These are phyloP conservation scores for Monopis laevigella DNA, from an alignment of 2,888 invertebrate species.

Conservation along the genomic window DNA sequence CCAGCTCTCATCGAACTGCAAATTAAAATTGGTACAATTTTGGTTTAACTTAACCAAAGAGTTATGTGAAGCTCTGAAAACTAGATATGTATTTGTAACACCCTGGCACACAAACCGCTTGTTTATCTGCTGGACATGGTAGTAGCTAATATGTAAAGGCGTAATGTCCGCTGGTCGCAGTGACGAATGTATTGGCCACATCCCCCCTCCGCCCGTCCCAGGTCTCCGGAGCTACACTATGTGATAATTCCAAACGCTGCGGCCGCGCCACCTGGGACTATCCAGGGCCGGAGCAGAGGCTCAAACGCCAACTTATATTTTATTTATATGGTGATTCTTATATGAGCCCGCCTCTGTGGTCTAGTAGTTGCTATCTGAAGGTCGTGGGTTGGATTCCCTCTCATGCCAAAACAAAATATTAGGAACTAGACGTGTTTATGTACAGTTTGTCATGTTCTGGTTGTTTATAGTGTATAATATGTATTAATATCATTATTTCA, in stretches of 20 bases:
- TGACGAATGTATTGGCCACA: conserved; percentile 56
- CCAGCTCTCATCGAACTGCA: too few relatives aligned
- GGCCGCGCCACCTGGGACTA: conserved; percentile 67
- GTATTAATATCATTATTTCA: too few relatives aligned
- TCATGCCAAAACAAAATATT: too few relatives aligned
- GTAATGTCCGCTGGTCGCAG: conserved; percentile 66
- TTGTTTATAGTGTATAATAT: too few relatives aligned
- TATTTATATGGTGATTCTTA: not conserved
- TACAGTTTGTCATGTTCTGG: too few relatives aligned
- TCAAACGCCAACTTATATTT: not conserved
- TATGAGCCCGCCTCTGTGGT: not conserved
- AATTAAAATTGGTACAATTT: too few relatives aligned
- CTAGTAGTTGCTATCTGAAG: too few relatives aligned
- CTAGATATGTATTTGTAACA: not conserved
- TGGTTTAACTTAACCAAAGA: too few relatives aligned
- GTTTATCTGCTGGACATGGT: not conserved
- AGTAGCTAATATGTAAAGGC: conserved; percentile 60
- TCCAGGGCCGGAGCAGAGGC: conserved; percentile 41
- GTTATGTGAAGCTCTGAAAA: too few relatives aligned
- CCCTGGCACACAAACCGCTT: not conserved
- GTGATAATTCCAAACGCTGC: conserved; percentile 69
- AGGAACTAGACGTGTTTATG: too few relatives aligned
- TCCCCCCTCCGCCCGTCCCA: conserved; percentile 19
- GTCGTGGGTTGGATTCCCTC: too few relatives aligned
- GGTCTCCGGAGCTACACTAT: conserved; percentile 57